Base-by-base conservation (phyloP, 2,888 invertebrate species). In the Hypomecis atomaria region DNA sequence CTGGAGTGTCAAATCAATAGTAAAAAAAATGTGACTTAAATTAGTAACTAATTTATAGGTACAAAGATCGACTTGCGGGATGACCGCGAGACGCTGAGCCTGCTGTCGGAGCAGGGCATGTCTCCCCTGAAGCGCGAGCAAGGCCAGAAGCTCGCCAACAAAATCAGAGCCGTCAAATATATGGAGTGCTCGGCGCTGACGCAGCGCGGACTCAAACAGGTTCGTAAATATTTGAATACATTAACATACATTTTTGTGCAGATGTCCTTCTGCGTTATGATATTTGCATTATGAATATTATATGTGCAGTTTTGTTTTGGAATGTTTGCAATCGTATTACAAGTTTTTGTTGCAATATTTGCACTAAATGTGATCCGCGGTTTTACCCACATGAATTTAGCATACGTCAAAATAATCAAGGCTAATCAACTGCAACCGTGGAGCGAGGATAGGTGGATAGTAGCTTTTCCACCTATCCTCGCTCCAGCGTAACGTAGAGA, bases 141-240 rank as follows among this genome's bases (percentile, higher is more conserved):
- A 92, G 99, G 99, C 65, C 98, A 99, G 88, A 99, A 99, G 90
- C 94, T 99, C 94, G 98, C 99, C 48, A 98, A 99, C 88, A 99
- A 99, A 96, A 97, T 99, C 84, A 95, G 99, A 88, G 99, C 99
- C 74, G 98, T 99, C 62, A 99, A 98, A 94, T 99, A 99, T 88
- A 97, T 99, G 96, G 99, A 99, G 94, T 99, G 99, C 92, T 99
- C 99, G 60, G 99, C 99, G 66, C 94, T 99, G 74, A 99, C 99
- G 77, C 99, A 99, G 90, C 95, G 99, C 83, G 99, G 99, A 70
- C 95, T 99, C 62, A 98, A 99, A 92, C 98, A 98, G 94, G 94
- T 94, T 38, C 48, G 65, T 57, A 44, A 13, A 45, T 56, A n/a
- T 34, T 33, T 8, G 47, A 47, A 47, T 47, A 47, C 33, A 48